Percentiles rank a stretch among this genome's conserved stretches.
These are phyloP conservation scores for Clavelina lepadiformis DNA, from an alignment of 23 tunicate species.

Conservation along the genomic window DNA sequence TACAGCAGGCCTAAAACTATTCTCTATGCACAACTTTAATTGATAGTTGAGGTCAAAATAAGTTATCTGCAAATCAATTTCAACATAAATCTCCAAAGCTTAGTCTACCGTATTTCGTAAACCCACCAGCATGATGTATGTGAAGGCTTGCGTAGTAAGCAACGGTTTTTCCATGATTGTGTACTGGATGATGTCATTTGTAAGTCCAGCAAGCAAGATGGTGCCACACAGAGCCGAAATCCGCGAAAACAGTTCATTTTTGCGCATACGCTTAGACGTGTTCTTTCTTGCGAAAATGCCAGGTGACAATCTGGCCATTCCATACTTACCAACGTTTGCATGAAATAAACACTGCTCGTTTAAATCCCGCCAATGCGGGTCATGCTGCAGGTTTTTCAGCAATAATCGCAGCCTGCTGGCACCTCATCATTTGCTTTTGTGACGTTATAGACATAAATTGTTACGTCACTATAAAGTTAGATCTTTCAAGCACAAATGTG, in stretches of 20 bases:
- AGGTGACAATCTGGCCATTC: slow-evolving; percentile 40
- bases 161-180: slow-evolving; percentile 40
- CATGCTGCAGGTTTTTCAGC: too few species aligned
- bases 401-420: too few species aligned
- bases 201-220: slow-evolving; percentile 39
- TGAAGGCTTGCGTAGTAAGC: slow-evolving; percentile 53
- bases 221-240: slow-evolving; percentile 37
- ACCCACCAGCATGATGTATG: slow-evolving; percentile 62
- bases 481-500: too few species aligned
- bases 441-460: too few species aligned
- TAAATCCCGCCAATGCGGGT: background rate
- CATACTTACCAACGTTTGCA: slow-evolving; percentile 15
- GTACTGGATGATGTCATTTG: slow-evolving; percentile 52
- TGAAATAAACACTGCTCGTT: background rate
- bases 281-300: background rate
- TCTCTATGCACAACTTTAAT: too few species aligned
- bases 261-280: slow-evolving; percentile 7
- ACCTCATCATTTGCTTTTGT: too few species aligned
- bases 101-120: too few species aligned
- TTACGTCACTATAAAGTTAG: too few species aligned
- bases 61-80: too few species aligned
- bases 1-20: too few species aligned
- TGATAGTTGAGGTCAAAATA: too few species aligned
- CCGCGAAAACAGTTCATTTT: slow-evolving; percentile 25
- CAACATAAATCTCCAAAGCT: too few species aligned